These are phyloP conservation scores for Eulimnadia texana DNA, from an alignment of 1,140 invertebrate genomes.

Conservation along the genomic window DNA sequence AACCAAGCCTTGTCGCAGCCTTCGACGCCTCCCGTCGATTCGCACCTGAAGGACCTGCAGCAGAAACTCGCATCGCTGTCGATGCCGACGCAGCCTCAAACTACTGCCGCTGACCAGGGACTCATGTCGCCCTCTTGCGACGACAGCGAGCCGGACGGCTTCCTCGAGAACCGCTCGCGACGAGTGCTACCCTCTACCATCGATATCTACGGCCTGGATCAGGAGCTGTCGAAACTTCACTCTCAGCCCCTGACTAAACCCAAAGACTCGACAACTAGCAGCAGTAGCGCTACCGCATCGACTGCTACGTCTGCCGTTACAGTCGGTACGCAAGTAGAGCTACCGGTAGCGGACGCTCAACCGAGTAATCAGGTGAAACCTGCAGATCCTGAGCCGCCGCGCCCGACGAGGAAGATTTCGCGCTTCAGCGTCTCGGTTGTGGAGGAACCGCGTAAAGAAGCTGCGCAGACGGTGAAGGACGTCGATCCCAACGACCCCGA, in stretches of 20 bases:
- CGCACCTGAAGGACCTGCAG: conserved; percentile 41
- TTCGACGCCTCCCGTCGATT: conserved; percentile 39
- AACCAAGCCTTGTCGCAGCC: conserved; percentile 28
- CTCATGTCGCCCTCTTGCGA: too few species aligned
- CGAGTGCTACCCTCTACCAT: conserved; percentile 24
- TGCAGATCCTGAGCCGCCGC: neutral
- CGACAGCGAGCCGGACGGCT: conserved; percentile 12
- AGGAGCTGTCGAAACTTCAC: conserved; percentile 21
- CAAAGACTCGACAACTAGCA: neutral
- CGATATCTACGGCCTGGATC: conserved; percentile 30
- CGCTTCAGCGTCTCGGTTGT: conserved; percentile 38
- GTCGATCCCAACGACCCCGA: conserved; percentile 4
- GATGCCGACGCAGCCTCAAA: conserved; percentile 21
- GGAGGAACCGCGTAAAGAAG: neutral
- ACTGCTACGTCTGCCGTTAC: neutral
- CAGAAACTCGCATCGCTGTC: conserved; percentile 41
- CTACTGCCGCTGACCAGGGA: conserved; percentile 16
- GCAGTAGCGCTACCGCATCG: neutral
- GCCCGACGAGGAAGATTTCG: conserved; percentile 34
- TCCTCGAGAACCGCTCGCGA: conserved; percentile 16
- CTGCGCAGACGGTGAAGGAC: neutral
- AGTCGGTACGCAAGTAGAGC: conserved; percentile 1
- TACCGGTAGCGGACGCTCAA: neutral
- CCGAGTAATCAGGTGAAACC: neutral
- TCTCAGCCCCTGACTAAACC: conserved; percentile 10